Base-by-base conservation (phyloP, 2,888 invertebrate genomes). In the Pristionchus japonicus region DNA sequence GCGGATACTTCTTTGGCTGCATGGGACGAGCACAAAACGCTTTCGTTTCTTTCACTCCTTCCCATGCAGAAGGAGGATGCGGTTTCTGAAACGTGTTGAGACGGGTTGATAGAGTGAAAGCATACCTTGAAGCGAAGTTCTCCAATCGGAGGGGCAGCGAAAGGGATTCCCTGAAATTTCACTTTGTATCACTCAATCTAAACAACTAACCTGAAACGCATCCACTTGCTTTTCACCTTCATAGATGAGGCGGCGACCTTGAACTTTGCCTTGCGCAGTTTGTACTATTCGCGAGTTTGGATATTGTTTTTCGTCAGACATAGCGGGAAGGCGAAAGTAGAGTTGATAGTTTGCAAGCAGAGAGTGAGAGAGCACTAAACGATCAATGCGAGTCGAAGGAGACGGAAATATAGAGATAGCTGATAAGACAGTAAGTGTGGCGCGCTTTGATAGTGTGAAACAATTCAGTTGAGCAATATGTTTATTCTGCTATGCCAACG, bases 101-200 rank as follows among this genome's bases (percentile, higher is more conserved):
- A 9, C 49, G 43, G 9, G 2, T 23, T 23, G 17, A n/a, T n/a
- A 82, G 7, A 40, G 82, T 61, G 43, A 13, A 57, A 23, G 49
- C 37, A 17, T 13, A 92, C 92, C 89, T 91, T 89, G 83, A 91
- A 91, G 31, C 91, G 61, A 13, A 91, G 88, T 27, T 90, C 88
- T 64, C 87, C 89, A 23, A 89, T 85, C 20, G 91, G 91, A 23
- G 88, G 85, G n/a, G 88, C 85, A 27, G 90, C 91, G 77, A 89
- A 91, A 4, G 91, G 91, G 37, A 91, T 88, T 20, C 91, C 91
- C 64, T 91, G 77, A 20, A 7, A 31, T 34, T n/a, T n/a, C n/a
- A n/a, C n/a, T n/a, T n/a, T n/a, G n/a, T n/a, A n/a, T n/a, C n/a
- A n/a, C n/a, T n/a, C n/a, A n/a, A n/a, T n/a, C n/a, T n/a, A n/a